Evolutionary conservation across 2,797 vertebrate species (phyloP).

Genomic region (Monodelphis domestica): DNA sequence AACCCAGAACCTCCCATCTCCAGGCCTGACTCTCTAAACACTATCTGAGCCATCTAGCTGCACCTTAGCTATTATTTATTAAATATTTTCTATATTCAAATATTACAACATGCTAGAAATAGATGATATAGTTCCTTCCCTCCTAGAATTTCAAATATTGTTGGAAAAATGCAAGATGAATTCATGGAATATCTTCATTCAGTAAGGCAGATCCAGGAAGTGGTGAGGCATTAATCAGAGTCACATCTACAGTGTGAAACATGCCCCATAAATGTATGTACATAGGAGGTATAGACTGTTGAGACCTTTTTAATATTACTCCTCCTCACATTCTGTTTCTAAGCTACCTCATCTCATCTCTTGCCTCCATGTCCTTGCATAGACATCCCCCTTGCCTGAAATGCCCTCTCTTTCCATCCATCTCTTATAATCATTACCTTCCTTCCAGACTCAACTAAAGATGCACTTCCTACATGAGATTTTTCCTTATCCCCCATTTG

Average conservation of each 20-base stretch:
- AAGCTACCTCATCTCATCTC: not conserved
- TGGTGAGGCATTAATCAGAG: not conserved
- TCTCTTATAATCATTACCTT: not conserved
- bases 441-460: not conserved
- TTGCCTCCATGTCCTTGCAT: not conserved
- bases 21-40: no score
- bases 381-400: not conserved
- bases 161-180: not conserved
- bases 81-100: no score
- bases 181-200: not conserved
- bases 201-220: not conserved
- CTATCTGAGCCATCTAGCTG: no score
- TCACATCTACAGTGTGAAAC: not conserved
- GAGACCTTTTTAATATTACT: not conserved
- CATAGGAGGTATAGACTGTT: not conserved
- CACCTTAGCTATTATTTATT: no score
- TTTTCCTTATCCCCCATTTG: not conserved
- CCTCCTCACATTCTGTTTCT: not conserved
- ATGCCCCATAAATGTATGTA: not conserved
- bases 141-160: not conserved
- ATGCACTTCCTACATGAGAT: not conserved
- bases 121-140: not conserved
- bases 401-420: not conserved
- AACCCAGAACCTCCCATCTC: no score
- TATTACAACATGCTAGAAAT: not conserved